phyloP scores from a whole-genome alignment of 2,888 invertebrate species.

The Galeruca laticollis region DNA sequence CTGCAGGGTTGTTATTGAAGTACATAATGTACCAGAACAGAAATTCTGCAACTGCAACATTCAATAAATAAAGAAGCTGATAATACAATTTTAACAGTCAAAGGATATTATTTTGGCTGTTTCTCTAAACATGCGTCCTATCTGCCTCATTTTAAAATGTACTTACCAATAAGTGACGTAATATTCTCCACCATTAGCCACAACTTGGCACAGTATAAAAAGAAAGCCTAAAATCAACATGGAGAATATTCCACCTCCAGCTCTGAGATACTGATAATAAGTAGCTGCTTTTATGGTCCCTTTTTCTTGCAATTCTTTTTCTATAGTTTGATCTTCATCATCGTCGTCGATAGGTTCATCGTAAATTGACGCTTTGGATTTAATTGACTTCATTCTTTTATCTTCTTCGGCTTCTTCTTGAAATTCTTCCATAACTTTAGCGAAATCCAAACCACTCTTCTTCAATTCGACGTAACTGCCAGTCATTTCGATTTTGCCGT shows the following conservation, averaged over 20 bases:
- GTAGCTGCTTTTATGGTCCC: conserved; percentile 59
- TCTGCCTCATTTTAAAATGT: too few relatives aligned
- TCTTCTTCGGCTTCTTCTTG: conserved; percentile 59
- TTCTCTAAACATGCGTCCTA: conserved; percentile 13
- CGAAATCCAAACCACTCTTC: conserved; percentile 68
- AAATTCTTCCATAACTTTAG: conserved; percentile 48
- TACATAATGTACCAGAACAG: too few relatives aligned
- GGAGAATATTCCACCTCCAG: conserved; percentile 69
- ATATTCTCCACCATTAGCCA: conserved; percentile 77
- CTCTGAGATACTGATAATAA: conserved; percentile 68
- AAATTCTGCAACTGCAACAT: too few relatives aligned
- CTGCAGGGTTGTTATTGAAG: too few relatives aligned
- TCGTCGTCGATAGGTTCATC: conserved; percentile 50
- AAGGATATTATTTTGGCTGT: neutral
- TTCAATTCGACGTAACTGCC: conserved; percentile 68
- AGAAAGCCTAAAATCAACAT: conserved; percentile 66
- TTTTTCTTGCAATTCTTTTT: conserved; percentile 59
- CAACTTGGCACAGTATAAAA: conserved; percentile 71
- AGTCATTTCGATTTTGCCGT: conserved; percentile 67
- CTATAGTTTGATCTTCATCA: conserved; percentile 57
- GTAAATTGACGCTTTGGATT: conserved; percentile 60
- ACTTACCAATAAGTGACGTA: conserved; percentile 78
- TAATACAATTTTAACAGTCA: neutral
- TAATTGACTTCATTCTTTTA: conserved; percentile 57
- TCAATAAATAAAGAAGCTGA: too few relatives aligned